phyloP scores from a whole-genome alignment of 1,140 invertebrate species.

The Drosophila rufa region DNA sequence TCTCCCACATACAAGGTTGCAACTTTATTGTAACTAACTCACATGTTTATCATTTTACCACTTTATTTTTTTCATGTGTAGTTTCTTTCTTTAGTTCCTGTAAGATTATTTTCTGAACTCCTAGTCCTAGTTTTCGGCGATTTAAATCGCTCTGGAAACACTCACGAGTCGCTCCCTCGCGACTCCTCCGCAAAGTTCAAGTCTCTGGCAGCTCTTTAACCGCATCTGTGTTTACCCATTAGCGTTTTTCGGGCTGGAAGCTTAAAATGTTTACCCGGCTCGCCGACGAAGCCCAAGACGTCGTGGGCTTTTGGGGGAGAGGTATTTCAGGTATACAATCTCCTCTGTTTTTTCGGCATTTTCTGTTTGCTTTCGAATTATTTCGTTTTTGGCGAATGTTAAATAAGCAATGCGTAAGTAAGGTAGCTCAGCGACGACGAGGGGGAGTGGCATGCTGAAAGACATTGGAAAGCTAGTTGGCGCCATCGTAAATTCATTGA shows the following conservation, averaged over 20 bases:
- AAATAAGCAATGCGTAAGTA: constrained; percentile 60
- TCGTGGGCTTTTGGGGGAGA: constrained; percentile 4
- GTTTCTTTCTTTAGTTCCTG: neutral
- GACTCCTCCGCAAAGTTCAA: constrained; percentile 51
- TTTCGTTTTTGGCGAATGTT: constrained; percentile 49
- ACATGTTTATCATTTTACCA: no score
- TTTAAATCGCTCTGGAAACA: constrained; percentile 34
- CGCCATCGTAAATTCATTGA: constrained; percentile 79
- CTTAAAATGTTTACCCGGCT: constrained; percentile 75
- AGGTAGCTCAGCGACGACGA: constrained; percentile 28
- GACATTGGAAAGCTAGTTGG: constrained; percentile 58
- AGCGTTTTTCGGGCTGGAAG: constrained; percentile 73
- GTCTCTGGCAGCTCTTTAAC: constrained; percentile 49
- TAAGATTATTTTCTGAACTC: neutral
- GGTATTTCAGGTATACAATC: constrained; percentile 40
- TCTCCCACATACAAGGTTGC: no score
- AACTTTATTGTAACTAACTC: no score
- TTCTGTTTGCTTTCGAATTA: constrained; percentile 55
- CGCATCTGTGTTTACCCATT: constrained; percentile 77
- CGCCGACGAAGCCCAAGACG: constrained; percentile 49
- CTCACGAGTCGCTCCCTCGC: constrained; percentile 6
- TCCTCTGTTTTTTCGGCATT: constrained; percentile 30
- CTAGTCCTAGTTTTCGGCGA: neutral
- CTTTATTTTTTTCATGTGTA: no score
- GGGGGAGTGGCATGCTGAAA: constrained; percentile 49